A percentile compares a stretch with the other conserved stretches of the same genome.
Conservation (phyloP, 1,140 invertebrate genomes). For the Amphibalanus amphitrite region DNA sequence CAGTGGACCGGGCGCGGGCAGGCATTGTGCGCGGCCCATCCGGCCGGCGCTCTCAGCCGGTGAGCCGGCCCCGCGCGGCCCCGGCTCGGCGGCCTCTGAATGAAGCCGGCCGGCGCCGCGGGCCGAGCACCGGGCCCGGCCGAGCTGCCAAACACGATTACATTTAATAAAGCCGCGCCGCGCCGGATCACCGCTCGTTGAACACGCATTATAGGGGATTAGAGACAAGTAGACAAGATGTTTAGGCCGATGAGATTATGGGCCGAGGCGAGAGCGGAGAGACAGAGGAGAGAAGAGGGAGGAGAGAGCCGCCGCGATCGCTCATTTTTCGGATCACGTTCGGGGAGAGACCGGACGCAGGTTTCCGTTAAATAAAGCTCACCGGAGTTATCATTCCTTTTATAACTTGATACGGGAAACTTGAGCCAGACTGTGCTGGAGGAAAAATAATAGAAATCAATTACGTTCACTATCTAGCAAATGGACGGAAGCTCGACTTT, state of each 20-base stretch:
- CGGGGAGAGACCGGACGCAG: background rate
- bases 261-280: background rate
- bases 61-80: too few species aligned
- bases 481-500: too few species aligned
- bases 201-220: background rate
- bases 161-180: background rate
- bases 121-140: too few species aligned
- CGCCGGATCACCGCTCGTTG: background rate
- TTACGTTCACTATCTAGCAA: background rate
- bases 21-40: background rate
- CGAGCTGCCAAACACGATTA: background rate
- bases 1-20: too few species aligned
- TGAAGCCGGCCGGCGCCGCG: background rate
- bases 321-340: background rate
- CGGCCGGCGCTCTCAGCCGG: too few species aligned
- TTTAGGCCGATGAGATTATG: background rate
- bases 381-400: background rate
- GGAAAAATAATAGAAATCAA: background rate
- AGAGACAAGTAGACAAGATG: conserved; percentile 1
- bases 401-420: background rate
- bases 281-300: background rate
- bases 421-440: background rate
- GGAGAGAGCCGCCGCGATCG: background rate
- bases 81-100: background rate
- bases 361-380: background rate